Evolutionary conservation across 2,888 invertebrate species (phyloP).

Genomic region (Didymodactylos carnosus): DNA sequence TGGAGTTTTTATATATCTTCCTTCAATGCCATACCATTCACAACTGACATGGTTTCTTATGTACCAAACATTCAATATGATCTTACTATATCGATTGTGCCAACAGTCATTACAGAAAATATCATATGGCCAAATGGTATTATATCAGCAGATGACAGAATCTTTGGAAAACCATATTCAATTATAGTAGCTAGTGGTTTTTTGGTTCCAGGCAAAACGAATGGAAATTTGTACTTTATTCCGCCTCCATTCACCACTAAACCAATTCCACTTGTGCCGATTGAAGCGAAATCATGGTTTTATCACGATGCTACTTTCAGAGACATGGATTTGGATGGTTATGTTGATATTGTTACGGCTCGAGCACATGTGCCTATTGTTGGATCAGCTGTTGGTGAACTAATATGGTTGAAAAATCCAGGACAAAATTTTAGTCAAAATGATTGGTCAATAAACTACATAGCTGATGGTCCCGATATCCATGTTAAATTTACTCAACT

Average conservation of each 20-base stretch:
- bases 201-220: constrained; percentile 13
- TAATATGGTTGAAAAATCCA: constrained; percentile 23
- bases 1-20: background rate
- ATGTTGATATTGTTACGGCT: background rate
- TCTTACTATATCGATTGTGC: background rate
- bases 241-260: background rate
- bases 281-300: background rate
- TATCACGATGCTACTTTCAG: background rate
- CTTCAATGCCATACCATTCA: constrained; percentile 4
- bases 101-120: background rate
- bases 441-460: constrained; percentile 19
- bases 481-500: constrained; percentile 18
- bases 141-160: background rate
- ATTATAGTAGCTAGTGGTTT: background rate
- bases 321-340: background rate
- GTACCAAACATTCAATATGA: background rate
- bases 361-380: background rate
- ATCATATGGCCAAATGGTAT: constrained; percentile 15
- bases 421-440: constrained; percentile 6
- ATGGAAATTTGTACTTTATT: constrained; percentile 17
- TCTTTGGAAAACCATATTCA: background rate
- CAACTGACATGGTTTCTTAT: background rate
- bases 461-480: constrained; percentile 19
- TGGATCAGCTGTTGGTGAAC: constrained; percentile 17
- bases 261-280: background rate